Base-by-base conservation (phyloP, 2,113 vertebrate species). In the Nerophis lumbriciformis region DNA sequence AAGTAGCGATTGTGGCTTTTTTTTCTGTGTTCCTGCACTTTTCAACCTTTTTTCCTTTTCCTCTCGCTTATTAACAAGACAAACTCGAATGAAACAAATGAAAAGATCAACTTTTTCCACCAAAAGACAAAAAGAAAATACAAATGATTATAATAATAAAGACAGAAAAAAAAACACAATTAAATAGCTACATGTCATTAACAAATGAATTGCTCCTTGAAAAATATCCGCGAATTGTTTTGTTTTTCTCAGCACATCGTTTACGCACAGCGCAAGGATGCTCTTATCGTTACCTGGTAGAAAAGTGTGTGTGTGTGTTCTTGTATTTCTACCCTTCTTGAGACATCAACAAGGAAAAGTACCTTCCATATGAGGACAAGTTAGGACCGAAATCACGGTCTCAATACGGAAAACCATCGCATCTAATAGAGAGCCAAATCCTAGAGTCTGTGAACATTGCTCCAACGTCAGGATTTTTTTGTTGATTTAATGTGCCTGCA, bases 171-270 rank as follows among this genome's bases (percentile, higher is more conserved):
- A 80, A 81, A 87, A 93, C 82, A 85, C 87, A 96, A 98, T 98
- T 98, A 98, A 99, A 98, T 99, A 99, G 92, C 96, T 99, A 98
- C 96, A 98, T 93, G 93, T 98, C 95, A 98, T 99, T 97, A 98
- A 98, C 95, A 97, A 97, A 98, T 98, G 95, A 97, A 97, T 95
- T 95, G 94, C 93, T 98, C 93, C 94, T 96, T 95, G 95, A 98
- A 99, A 98, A 98, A 98, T 97, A 98, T 94, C 95, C 98, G 98
- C 91, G 93, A 96, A 94, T 98, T 94, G 93, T 44, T 73, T 97
- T 94, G 93, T 28, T 73, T 93, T 94, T 89, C 86, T 92, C 95
- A 98, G 96, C 98, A 99, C 96, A 99, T 94, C 96, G 94, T 91
- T 97, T 97, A 98, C 96, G 97, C 97, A 95, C 96, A 98, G 97